phyloP scores from a whole-genome alignment of 2,797 vertebrate genomes.

The Nasua narica region DNA sequence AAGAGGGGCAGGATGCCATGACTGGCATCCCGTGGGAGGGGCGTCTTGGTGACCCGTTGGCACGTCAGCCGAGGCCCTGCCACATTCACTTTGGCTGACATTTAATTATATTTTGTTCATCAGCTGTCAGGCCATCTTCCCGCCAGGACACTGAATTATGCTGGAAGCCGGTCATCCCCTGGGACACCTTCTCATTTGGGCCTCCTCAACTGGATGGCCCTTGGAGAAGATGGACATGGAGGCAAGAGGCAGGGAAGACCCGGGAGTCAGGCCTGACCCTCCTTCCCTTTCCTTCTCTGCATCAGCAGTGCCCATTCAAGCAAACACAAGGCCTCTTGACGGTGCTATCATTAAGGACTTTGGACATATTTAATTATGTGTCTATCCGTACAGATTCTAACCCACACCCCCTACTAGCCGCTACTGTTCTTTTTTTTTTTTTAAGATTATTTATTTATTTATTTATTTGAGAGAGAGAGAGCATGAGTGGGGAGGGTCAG shows the following conservation, averaged over 20 bases:
- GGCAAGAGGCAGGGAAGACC: not conserved
- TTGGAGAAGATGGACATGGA: not conserved
- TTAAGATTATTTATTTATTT: not conserved
- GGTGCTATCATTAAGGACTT: not conserved
- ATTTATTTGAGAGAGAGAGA: not conserved
- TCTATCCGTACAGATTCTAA: not conserved
- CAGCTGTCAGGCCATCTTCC: slow-evolving; percentile 13
- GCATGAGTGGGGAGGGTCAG: not conserved
- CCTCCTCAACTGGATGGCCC: not conserved
- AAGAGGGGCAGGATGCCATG: not conserved
- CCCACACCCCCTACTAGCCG: not conserved
- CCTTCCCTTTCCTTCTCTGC: not conserved
- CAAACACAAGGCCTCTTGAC: not conserved
- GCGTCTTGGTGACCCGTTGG: not conserved
- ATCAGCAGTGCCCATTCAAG: not conserved
- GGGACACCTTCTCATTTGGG: not conserved
- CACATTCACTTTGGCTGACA: not conserved
- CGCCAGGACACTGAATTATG: not conserved
- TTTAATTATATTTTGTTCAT: slow-evolving; percentile 52
- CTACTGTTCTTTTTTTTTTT: not conserved
- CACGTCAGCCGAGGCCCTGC: not conserved
- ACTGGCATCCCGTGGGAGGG: not conserved
- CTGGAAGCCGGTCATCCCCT: not conserved
- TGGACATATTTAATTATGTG: not conserved
- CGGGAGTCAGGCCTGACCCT: not conserved